Evolutionary conservation across 2,113 vertebrate genomes (phyloP), one percentile per base, ranked within the genome.

Genomic region (Pelvicachromis taeniatus): DNA sequence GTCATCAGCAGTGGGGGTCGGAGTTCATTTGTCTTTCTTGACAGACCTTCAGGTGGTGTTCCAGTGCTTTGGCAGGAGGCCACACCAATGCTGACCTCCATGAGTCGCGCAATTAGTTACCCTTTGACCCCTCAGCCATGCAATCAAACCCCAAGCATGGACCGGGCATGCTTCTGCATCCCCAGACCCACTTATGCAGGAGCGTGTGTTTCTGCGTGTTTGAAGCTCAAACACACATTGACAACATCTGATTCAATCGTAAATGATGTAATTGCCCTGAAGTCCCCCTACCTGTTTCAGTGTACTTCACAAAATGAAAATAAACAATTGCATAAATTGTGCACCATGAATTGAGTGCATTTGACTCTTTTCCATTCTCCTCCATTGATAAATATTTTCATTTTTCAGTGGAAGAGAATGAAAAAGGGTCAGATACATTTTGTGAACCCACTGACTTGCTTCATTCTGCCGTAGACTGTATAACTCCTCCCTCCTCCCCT

Each of bases 1-100:
- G 91, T 86, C 91, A 95, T 93, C 92, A 85, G 85, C 65, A 29
- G 80, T 65, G 38, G 84, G 85, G 90, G 92, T 93, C 83, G 53
- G 84, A 93, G 92, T 92, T 95, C 94, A 92, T 95, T 93, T 92
- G 91, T 94, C 92, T 94, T 93, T 78, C 86, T 63, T 91, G 90
- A 92, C 93, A 92, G 91, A 90, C 77, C 84, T 91, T 94, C 82
- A 87, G 92, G 91, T 95, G 87, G 85, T 77, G 93, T 81, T 86
- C 80, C 86, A 81, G 63, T 23, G 85, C 56, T 89, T 68, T 59
- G 83, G 86, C 87, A 90, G 80, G 75, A 89, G 90, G 90, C 87
- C 91, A 86, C 92, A 80, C 81, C 4, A 14, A 70, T 1, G 38
- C 81, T 95, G 94, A 95, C 95, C 95, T 94, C 92, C 84, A 81